Percentiles rank a stretch among this genome's conserved stretches.
These are phyloP conservation scores for Liposcelis brunnea DNA, from an alignment of 2,888 invertebrate species.

Conservation along the genomic window DNA sequence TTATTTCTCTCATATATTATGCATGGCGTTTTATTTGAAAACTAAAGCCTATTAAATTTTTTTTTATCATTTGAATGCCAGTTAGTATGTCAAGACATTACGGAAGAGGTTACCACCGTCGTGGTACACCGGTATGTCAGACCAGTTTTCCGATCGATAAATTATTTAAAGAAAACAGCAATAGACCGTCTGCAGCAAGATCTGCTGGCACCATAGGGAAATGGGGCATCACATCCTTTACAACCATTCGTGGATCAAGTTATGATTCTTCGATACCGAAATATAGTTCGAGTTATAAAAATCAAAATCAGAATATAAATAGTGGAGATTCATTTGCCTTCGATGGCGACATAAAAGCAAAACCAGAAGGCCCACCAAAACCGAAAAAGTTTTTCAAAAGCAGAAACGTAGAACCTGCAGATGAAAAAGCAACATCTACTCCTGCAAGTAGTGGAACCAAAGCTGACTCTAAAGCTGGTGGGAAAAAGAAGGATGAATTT, in stretches of 20 bases:
- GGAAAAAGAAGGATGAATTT: too few species aligned
- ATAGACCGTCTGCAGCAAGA: slow-evolving; percentile 72
- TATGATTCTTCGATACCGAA: slow-evolving; percentile 37
- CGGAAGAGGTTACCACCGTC: slow-evolving; percentile 17
- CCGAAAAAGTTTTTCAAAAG: slow-evolving; percentile 86
- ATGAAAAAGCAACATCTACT: slow-evolving; percentile 12
- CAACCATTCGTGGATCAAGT: slow-evolving; percentile 64
- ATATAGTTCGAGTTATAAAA: slow-evolving; percentile 14
- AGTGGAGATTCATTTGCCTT: slow-evolving; percentile 27
- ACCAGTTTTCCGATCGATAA: slow-evolving; percentile 47
- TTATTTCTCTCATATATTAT: too few species aligned
- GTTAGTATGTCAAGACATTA: slow-evolving; percentile 7
- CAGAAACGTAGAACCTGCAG: slow-evolving; percentile 36
- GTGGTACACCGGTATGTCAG: slow-evolving; percentile 25
- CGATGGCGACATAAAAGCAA: slow-evolving; percentile 32
- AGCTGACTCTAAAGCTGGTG: slow-evolving; percentile 9
- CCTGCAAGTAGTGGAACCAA: slow-evolving; percentile 12
- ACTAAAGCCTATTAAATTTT: not conserved
- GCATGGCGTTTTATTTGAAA: too few species aligned
- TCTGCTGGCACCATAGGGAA: slow-evolving; percentile 83
- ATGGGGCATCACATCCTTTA: slow-evolving; percentile 89
- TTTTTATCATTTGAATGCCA: not conserved
- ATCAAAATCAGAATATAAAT: slow-evolving; percentile 1
- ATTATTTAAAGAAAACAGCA: slow-evolving; percentile 57
- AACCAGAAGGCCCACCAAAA: slow-evolving; percentile 39